These are phyloP conservation scores for Prolemur simus DNA, from an alignment of 2,113 vertebrate species.

Conservation along the genomic window DNA sequence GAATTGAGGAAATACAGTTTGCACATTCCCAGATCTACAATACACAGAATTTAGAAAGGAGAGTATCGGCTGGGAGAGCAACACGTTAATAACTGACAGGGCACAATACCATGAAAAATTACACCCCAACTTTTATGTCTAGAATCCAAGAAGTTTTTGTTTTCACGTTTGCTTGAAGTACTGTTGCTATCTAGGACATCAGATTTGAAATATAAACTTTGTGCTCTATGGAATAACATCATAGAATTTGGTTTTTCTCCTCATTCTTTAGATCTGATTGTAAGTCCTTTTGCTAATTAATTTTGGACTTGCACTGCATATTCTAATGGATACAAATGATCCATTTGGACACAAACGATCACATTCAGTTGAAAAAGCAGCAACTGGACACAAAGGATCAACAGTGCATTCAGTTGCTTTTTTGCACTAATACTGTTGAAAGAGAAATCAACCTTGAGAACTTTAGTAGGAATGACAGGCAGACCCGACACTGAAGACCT, in stretches of 20 bases:
- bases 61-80: accelerated
- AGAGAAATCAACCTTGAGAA: neutral
- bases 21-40: accelerated
- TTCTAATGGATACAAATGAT: too few relatives aligned
- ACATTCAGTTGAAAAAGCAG: too few relatives aligned
- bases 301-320: neutral
- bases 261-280: neutral
- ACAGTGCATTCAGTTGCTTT: neutral
- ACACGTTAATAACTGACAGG: neutral
- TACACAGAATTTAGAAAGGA: neutral
- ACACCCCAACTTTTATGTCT: neutral
- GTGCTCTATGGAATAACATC: neutral
- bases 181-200: neutral
- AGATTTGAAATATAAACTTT: neutral
- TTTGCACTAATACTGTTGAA: neutral
- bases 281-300: neutral
- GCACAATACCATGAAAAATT: neutral
- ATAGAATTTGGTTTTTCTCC: neutral
- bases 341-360: too few relatives aligned
- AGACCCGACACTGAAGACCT: neutral
- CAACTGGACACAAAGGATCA: neutral
- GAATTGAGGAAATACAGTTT: neutral
- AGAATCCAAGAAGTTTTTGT: neutral
- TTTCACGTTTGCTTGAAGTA: neutral
- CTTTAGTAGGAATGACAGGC: neutral